Percentiles rank a stretch among this genome's conserved stretches.
Conservation (phyloP, 1,140 invertebrate genomes). For the Trichonephila clavipes region DNA sequence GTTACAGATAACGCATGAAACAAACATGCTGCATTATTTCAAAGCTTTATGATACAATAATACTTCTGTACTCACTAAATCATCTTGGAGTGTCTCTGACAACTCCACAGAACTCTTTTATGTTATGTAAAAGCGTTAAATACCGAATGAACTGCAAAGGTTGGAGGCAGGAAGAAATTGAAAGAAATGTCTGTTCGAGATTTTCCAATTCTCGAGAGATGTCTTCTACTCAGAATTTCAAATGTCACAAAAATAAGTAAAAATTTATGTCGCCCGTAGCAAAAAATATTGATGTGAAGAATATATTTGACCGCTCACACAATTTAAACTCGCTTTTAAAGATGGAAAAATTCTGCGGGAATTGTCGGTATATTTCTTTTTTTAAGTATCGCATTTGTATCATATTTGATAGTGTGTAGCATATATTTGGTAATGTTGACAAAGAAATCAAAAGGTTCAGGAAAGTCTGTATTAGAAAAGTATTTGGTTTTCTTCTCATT, state of each 20-base stretch:
- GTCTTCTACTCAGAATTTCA: conserved; percentile 18
- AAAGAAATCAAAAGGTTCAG: neutral
- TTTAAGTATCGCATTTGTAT: neutral
- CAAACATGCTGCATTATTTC: too few species aligned
- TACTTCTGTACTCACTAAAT: too few species aligned
- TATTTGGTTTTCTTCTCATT: too few species aligned
- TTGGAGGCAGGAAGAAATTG: neutral
- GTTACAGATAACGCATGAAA: too few species aligned
- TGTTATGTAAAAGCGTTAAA: neutral
- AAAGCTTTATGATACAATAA: too few species aligned
- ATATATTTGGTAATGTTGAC: neutral
- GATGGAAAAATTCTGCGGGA: neutral
- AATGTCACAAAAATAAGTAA: neutral
- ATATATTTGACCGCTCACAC: conserved; percentile 5
- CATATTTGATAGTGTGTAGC: neutral
- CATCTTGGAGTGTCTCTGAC: neutral
- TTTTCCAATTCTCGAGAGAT: neutral
- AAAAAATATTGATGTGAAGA: neutral
- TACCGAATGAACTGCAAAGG: neutral
- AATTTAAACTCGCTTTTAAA: neutral
- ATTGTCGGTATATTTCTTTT: neutral
- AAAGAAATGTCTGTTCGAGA: neutral
- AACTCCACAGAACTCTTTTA: neutral
- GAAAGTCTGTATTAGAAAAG: too few species aligned
- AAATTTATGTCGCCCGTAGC: neutral